Conservation (phyloP, 1,140 invertebrate genomes). For the Idris sp. region DNA sequence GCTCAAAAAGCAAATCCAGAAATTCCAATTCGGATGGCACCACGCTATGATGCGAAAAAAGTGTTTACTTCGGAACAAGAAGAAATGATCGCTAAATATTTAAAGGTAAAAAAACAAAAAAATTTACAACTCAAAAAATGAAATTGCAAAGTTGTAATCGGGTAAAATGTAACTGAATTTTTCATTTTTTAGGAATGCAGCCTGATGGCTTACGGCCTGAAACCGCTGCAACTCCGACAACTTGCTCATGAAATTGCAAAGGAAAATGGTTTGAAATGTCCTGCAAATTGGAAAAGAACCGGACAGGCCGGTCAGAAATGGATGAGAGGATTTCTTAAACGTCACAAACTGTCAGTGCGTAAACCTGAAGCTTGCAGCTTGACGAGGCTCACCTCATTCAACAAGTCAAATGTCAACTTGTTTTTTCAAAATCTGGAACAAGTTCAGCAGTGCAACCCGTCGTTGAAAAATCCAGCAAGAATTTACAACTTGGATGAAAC, state of each 20-base stretch:
- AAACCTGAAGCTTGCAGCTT: slow-evolving; percentile 18
- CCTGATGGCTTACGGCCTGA: neutral
- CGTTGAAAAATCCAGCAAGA: slow-evolving; percentile 5
- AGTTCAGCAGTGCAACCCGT: neutral
- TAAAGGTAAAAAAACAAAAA: slow-evolving; percentile 1
- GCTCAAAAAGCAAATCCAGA: slow-evolving; percentile 15
- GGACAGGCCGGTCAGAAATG: slow-evolving; percentile 1
- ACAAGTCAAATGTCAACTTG: slow-evolving; percentile 2
- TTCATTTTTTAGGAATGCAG: neutral
- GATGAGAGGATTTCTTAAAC: slow-evolving; percentile 6
- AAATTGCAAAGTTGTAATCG: too few species aligned
- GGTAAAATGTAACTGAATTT: too few species aligned
- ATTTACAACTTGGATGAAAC: slow-evolving; percentile 15
- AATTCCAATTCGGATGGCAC: slow-evolving; percentile 4
- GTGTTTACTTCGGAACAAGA: slow-evolving; percentile 13
- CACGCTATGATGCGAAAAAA: slow-evolving; percentile 10
- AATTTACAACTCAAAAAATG: too few species aligned
- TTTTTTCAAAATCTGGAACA: slow-evolving; percentile 3
- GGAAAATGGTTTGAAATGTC: neutral
- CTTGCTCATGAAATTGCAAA: slow-evolving; percentile 1
- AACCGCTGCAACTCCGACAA: neutral
- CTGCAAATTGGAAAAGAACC: neutral
- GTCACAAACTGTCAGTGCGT: slow-evolving; percentile 5
- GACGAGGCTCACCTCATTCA: slow-evolving; percentile 10
- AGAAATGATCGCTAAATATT: neutral